Base-by-base conservation (phyloP, 2,888 invertebrate species). In the Leptogaster cylindrica region DNA sequence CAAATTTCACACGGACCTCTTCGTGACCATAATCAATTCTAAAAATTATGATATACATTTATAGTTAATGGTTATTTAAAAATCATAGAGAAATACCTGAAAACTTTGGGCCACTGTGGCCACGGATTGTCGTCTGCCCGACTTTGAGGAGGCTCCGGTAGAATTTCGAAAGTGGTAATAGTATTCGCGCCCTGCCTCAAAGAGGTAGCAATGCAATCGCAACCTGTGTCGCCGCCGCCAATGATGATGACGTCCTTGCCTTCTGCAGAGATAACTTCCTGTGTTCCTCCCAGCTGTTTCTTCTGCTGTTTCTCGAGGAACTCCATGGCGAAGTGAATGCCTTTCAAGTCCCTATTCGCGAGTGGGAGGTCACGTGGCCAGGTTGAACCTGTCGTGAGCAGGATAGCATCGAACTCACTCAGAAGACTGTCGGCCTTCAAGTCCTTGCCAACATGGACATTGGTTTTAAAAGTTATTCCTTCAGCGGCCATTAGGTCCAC, bases 161-260 rank as follows among this genome's bases (percentile, higher is more conserved):
- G 84, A 76, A 99, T 99, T 84, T 99, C 99, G 82, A 99, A 99
- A 1, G 96, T 92, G 0, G 93, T 94, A 75, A 99, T 95, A 74
- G 77, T 79, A 67, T 84, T 82, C 36, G 98, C 98, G 55, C 97
- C 97, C 84, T 97, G 88, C 7, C 98, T 87, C 68, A 98, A 85
- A 0, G 97, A 95, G 0, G 98, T 99, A 14, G 95, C 98, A 79
- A 99, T 98, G 80, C 99, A 99, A 85, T 99, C 99, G 80, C 96
- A 97, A 0, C 94, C 94, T 2, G 95, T 95, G 77, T 95, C 95
- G 0, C 92, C 92, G 0, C 87, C 87, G 1, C 92, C 93, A 72
- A 99, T 95, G 64, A 99, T 89, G 68, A 99, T 88, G 12, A 99
- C 97, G 77, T 97, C 86, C 81, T 96, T 97, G 77, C 92, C 95